phyloP scores from a whole-genome alignment of 2,888 invertebrate genomes.

The Altica lythri region DNA sequence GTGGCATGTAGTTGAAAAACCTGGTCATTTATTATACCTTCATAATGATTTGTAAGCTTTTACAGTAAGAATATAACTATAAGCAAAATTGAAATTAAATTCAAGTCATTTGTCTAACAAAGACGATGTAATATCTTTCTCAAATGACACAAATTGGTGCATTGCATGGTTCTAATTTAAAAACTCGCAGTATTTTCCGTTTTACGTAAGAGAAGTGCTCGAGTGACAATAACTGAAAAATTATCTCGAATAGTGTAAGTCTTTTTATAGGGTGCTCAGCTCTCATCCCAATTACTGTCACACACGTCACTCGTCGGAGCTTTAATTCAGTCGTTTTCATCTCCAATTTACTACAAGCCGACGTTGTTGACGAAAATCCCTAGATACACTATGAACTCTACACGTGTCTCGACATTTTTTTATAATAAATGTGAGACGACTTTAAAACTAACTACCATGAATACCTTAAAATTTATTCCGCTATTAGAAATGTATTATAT shows the following conservation, averaged over 20 bases:
- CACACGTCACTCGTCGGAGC: conserved; percentile 25
- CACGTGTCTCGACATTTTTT: too few species aligned
- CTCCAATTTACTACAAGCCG: conserved; percentile 2
- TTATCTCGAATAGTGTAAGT: conserved; percentile 9
- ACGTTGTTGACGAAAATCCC: conserved; percentile 4
- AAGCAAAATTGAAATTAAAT: too few species aligned
- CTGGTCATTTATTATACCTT: too few species aligned
- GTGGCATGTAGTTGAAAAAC: too few species aligned
- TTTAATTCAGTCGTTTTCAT: conserved; percentile 28
- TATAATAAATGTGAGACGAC: too few species aligned
- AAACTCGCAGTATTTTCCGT: neutral
- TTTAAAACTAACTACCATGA: too few species aligned
- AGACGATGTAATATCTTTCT: too few species aligned
- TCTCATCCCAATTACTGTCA: conserved; percentile 30
- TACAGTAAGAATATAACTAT: too few species aligned
- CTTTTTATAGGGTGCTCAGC: conserved; percentile 7
- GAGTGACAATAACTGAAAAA: conserved; percentile 15
- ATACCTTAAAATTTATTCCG: too few species aligned
- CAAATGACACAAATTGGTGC: conserved; percentile 1
- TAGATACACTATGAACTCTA: neutral
- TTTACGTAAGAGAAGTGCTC: conserved; percentile 5
- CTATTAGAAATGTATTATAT: too few species aligned
- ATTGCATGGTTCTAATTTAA: neutral
- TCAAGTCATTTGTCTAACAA: too few species aligned
- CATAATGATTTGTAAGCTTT: too few species aligned